Base-by-base conservation (phyloP, 2,888 invertebrate genomes). In the Zhuqinia jingwanae region DNA sequence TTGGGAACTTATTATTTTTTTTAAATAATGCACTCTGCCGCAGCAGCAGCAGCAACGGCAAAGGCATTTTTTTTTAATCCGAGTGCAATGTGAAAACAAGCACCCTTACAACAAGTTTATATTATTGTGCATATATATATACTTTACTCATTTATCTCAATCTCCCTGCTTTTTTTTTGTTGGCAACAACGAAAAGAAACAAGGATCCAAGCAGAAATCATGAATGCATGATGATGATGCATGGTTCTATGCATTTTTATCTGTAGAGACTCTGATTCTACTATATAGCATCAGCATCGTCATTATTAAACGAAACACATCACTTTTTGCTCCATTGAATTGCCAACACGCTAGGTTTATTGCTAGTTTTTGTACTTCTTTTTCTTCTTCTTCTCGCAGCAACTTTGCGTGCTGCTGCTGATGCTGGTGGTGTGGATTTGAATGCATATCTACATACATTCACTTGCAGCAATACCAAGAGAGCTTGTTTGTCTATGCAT, bases 81-180 rank as follows among this genome's bases (percentile, higher is more conserved):
- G n/a, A n/a, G n/a, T 68, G 68, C 42, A 42, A 20, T 22, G 42
- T 68, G 65, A 65, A 65, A 65, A 65, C 42, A 68, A 68, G 36
- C 20, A 65, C 65, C 65, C n/a, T n/a, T 42, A 36, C 65, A 65
- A 65, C 36, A 42, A 8, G 13, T 13, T 50, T 50, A 50, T 15
- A 50, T 42, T 65, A 42, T 20, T 65, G 65, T 17, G 65, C 65
- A 30, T n/a, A 36, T 17, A 15, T 22, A 68, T 47, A 42, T 65
- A 17, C 13, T 20, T 10, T 42, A 68, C 3, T n/a, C 20, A 25
- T 42, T n/a, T 63, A 68, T 68, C 68, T 68, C 68, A 68, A 68
- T 68, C 68, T 68, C 22, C 45, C 68, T 15, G 17, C 15, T 65
- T 65, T 68, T 60, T 60, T 25, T 42, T 68, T 22, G 68, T 30